A percentile compares a stretch with the other conserved stretches of the same genome.
phyloP scores from a whole-genome alignment of 2,113 vertebrate genomes.

The Setophaga coronata region DNA sequence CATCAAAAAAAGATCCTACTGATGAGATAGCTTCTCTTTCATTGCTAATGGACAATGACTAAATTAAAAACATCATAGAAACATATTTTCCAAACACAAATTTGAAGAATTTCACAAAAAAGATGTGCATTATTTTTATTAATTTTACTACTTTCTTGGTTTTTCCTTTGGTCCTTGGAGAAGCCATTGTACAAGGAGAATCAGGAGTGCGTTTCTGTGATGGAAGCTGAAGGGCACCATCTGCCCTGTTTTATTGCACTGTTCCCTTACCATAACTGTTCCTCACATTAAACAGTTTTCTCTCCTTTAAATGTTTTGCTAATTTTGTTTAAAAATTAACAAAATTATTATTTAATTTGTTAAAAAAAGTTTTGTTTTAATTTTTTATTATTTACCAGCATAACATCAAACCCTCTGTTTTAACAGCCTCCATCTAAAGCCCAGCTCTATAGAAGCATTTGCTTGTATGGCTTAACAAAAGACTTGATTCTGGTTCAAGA shows the following conservation, averaged over 20 bases:
- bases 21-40: background rate
- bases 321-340: too few relatives aligned
- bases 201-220: background rate
- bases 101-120: background rate
- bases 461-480: background rate
- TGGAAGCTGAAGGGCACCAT: background rate
- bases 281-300: background rate
- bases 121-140: background rate
- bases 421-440: background rate
- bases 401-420: background rate
- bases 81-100: background rate
- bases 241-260: background rate
- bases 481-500: background rate
- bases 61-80: background rate
- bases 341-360: too few relatives aligned
- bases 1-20: background rate
- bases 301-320: background rate
- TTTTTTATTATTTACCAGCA: background rate
- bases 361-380: background rate
- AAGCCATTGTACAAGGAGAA: background rate
- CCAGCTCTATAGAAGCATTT: background rate
- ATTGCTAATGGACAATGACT: background rate
- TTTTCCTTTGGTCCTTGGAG: background rate
- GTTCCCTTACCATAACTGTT: background rate
- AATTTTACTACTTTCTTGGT: background rate